Conservation (phyloP, 2,113 vertebrate species). For the Notechis scutatus region DNA sequence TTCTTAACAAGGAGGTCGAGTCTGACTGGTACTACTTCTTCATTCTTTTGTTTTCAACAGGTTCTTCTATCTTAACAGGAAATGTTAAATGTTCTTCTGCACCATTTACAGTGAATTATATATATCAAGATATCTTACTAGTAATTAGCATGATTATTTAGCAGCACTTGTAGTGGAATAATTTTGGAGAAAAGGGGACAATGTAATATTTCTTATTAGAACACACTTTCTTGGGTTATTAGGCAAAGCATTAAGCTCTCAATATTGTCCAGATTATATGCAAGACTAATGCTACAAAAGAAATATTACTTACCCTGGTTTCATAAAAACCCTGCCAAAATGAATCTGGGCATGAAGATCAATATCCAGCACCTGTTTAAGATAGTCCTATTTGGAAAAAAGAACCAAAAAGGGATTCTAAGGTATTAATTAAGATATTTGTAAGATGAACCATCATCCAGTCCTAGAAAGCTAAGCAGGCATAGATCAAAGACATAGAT, state of each 20-base stretch:
- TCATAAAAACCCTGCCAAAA: conserved; percentile 99
- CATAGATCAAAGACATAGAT: not conserved
- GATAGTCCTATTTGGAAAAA: conserved; percentile 87
- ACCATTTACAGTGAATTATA: not conserved
- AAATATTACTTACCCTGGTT: conserved; percentile 89
- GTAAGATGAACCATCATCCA: conserved; percentile 38
- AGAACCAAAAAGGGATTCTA: conserved; percentile 39
- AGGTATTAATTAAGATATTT: conserved; percentile 39
- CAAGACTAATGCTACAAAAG: not conserved
- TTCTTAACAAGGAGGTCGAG: not conserved
- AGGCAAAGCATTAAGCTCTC: conserved; percentile 18
- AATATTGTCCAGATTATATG: conserved; percentile 14
- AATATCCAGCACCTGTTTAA: conserved; percentile 99
- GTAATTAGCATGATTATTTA: not conserved
- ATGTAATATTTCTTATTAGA: conserved; percentile 16
- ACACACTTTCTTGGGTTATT: not conserved
- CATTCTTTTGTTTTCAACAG: not conserved
- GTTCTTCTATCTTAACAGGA: not conserved
- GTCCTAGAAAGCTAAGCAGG: conserved; percentile 3
- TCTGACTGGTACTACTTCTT: not conserved
- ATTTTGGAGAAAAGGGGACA: not conserved
- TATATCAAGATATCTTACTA: not conserved
- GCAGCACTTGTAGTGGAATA: not conserved
- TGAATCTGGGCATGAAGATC: conserved; percentile 99
- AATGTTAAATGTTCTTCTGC: not conserved